phyloP scores from a whole-genome alignment of 2,113 vertebrate species.

The Heterocephalus glaber region DNA sequence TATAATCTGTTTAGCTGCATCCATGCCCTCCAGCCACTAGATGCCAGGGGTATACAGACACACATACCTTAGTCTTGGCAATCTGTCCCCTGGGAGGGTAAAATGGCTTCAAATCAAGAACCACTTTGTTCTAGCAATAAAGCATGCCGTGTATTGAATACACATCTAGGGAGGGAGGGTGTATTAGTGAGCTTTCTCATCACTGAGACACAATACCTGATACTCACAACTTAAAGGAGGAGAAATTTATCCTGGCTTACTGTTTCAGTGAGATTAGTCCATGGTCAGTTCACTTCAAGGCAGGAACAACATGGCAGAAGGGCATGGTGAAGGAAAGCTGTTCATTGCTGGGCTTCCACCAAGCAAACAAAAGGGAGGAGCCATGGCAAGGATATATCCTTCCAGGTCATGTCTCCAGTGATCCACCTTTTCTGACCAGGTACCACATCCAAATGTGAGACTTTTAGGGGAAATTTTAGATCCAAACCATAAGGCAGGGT shows the following conservation, averaged over 20 bases:
- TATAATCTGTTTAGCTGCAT: background rate
- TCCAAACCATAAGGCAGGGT: background rate
- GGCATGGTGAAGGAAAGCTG: background rate
- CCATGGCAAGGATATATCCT: background rate
- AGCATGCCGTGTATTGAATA: background rate
- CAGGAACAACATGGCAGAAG: background rate
- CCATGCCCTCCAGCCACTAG: background rate
- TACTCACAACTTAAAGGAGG: background rate
- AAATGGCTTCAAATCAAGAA: background rate
- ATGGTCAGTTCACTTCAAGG: background rate
- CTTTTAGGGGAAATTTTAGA: background rate
- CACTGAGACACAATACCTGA: background rate
- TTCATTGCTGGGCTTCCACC: background rate
- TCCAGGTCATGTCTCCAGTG: background rate
- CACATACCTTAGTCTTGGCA: background rate
- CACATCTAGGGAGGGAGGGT: background rate
- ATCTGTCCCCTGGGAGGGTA: background rate
- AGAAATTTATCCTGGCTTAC: background rate
- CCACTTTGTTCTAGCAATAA: background rate
- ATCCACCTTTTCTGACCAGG: background rate
- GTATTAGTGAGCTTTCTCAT: background rate
- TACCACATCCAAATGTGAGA: background rate
- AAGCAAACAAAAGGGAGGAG: background rate
- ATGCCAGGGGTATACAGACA: background rate
- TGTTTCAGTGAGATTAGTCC: background rate